These are phyloP conservation scores for Oreochromis grahami DNA, from an alignment of 2,797 vertebrate species.

Conservation along the genomic window DNA sequence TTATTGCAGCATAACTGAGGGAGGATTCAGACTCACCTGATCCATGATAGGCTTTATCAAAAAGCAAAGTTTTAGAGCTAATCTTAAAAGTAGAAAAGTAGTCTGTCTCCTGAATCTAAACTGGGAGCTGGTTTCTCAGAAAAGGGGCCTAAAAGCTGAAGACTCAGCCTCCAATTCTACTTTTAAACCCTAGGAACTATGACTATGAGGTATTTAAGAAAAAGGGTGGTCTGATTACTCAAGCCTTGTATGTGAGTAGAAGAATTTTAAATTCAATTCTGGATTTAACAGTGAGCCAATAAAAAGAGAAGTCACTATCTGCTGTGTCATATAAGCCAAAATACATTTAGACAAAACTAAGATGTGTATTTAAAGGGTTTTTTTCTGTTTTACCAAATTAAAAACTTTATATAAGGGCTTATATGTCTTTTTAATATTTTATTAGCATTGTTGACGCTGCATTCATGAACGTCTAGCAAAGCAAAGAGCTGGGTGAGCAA, in stretches of 20 bases:
- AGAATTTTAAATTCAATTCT: not conserved
- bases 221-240: not conserved
- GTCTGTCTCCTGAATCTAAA: not conserved
- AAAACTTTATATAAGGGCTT: not conserved
- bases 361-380: accelerated
- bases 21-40: not conserved
- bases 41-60: not conserved
- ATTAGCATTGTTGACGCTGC: not conserved
- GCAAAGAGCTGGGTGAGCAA: not conserved
- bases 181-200: not conserved
- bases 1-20: not conserved
- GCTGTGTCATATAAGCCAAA: not conserved
- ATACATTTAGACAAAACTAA: not conserved
- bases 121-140: not conserved
- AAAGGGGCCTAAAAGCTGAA: accelerated
- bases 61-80: not conserved
- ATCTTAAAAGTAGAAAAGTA: not conserved
- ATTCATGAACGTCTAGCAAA: not conserved
- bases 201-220: not conserved
- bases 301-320: not conserved
- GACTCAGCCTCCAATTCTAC: not conserved
- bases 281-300: not conserved
- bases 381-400: not conserved
- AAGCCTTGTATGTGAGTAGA: not conserved
- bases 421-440: not conserved